phyloP scores from a whole-genome alignment of 2,797 vertebrate species.

The Sebastes flavidus region DNA sequence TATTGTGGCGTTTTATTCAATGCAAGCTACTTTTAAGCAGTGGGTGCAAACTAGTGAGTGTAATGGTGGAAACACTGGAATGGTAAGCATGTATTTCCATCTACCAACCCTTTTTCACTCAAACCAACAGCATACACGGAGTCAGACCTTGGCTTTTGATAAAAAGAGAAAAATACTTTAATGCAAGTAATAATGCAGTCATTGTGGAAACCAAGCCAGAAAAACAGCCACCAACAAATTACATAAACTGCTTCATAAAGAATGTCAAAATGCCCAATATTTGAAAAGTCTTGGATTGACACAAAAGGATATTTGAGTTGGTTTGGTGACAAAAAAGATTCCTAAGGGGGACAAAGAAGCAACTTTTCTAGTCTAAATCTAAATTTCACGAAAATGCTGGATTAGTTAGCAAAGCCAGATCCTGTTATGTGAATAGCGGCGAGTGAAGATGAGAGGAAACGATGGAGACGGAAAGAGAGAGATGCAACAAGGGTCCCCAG shows the following conservation, averaged over 20 bases:
- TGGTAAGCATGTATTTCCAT: conserved; percentile 48
- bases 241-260: conserved; percentile 8
- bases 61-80: conserved; percentile 39
- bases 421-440: neutral
- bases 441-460: neutral
- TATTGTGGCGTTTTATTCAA: conserved; percentile 65
- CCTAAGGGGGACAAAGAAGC: neutral
- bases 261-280: neutral
- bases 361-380: neutral
- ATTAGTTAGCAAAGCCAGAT: neutral
- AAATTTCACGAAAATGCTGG: neutral
- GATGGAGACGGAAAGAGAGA: neutral
- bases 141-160: conserved; percentile 14
- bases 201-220: conserved; percentile 41
- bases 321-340: neutral
- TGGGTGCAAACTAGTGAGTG: conserved; percentile 26
- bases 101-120: conserved; percentile 15
- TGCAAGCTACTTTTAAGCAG: conserved; percentile 53
- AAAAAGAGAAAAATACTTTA: conserved; percentile 6
- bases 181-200: conserved; percentile 22
- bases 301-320: neutral
- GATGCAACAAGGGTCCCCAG: neutral
- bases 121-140: neutral
- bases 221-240: conserved; percentile 14
- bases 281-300: neutral